Evolutionary conservation across 92 coral and sea anemone genomes (phyloP).

Genomic region (Palythoa grandiflora): DNA sequence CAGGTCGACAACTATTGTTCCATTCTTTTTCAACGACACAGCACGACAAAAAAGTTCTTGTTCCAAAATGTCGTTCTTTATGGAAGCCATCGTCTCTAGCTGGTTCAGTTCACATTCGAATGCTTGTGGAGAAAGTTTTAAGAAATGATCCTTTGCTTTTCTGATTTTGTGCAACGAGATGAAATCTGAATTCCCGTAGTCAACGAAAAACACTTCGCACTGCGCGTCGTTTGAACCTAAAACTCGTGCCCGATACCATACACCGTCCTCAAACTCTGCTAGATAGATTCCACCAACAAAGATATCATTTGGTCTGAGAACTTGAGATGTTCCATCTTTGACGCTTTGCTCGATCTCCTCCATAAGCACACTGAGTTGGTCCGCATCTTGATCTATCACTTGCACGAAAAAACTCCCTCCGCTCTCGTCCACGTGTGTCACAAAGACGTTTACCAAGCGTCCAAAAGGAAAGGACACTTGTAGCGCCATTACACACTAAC

Average conservation of each 20-base stretch:
- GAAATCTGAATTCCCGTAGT: slow-evolving; percentile 92
- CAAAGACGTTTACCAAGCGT: slow-evolving; percentile 83
- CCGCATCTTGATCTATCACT: slow-evolving; percentile 80
- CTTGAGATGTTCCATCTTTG: slow-evolving; percentile 56
- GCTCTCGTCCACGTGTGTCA: slow-evolving; percentile 84
- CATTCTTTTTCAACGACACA: slow-evolving; percentile 73
- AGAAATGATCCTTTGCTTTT: slow-evolving; percentile 71
- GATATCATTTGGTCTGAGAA: slow-evolving; percentile 61
- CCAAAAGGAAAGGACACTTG: slow-evolving; percentile 87
- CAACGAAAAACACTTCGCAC: slow-evolving; percentile 91
- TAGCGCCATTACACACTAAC: slow-evolving; percentile 75
- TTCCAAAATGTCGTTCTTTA: slow-evolving; percentile 77
- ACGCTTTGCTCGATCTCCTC: slow-evolving; percentile 81
- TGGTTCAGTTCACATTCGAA: slow-evolving; percentile 90
- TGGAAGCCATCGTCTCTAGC: slow-evolving; percentile 55
- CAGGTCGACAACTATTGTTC: slow-evolving; percentile 70
- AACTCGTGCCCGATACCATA: slow-evolving; percentile 94
- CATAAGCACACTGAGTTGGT: slow-evolving; percentile 86
- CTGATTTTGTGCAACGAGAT: slow-evolving; percentile 71
- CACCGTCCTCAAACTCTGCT: slow-evolving; percentile 85
- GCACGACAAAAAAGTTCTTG: slow-evolving; percentile 83
- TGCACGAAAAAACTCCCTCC: slow-evolving; percentile 91
- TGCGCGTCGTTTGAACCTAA: slow-evolving; percentile 59
- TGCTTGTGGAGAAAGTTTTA: slow-evolving; percentile 79
- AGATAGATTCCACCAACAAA: slow-evolving; percentile 75